Conservation (phyloP, 2,113 vertebrate species). For the Dasyornis broadbenti region DNA sequence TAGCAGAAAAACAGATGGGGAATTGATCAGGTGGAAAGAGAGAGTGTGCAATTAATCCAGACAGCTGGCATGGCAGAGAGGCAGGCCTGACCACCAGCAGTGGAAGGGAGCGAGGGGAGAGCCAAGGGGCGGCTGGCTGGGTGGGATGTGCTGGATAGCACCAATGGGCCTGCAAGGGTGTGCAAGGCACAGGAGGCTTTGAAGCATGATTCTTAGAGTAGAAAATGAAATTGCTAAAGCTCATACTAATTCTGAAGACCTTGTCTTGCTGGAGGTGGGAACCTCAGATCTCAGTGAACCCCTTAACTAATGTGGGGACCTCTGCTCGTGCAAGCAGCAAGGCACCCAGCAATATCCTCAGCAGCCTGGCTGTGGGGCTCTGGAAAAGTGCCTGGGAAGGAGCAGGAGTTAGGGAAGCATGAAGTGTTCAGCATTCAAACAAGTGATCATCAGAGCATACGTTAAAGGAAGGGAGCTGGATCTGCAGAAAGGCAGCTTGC, state of each 20-base stretch:
- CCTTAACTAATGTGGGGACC: background rate
- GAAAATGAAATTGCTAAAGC: background rate
- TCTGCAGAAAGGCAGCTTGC: background rate
- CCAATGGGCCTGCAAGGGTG: background rate
- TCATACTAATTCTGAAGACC: background rate
- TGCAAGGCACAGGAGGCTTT: background rate
- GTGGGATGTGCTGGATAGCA: background rate
- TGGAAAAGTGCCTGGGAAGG: background rate
- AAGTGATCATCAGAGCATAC: background rate
- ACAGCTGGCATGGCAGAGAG: conserved; percentile 31
- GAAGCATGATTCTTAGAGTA: background rate
- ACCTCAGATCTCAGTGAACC: background rate
- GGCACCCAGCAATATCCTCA: background rate
- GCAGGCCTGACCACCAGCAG: background rate
- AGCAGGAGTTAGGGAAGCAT: background rate
- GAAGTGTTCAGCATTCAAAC: background rate
- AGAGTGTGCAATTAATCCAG: conserved; percentile 25
- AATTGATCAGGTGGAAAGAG: conserved; percentile 44
- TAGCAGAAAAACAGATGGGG: conserved; percentile 53
- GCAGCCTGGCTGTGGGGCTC: background rate
- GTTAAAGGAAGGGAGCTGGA: background rate
- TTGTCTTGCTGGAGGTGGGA: background rate
- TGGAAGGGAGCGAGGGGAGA: background rate
- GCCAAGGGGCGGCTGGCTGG: background rate
- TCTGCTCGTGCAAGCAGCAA: rapidly evolving